phyloP scores from a whole-genome alignment of 92 coral and sea anemone genomes.

The Porites evermanni region DNA sequence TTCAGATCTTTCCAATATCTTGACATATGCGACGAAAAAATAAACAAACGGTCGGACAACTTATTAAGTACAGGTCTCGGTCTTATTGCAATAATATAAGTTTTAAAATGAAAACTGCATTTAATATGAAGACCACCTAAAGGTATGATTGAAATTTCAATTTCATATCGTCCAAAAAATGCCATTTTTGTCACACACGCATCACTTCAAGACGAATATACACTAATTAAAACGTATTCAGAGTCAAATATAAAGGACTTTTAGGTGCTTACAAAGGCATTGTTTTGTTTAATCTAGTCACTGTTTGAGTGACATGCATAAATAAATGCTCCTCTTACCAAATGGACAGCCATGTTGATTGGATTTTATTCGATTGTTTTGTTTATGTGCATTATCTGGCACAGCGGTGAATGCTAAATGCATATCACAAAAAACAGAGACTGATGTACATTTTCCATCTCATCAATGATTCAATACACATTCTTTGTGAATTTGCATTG shows the following conservation, averaged over 20 bases:
- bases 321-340: not conserved
- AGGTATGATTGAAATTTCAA: not conserved
- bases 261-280: not conserved
- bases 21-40: not conserved
- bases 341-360: not conserved
- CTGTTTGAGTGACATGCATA: not conserved
- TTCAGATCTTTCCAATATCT: not conserved
- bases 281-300: too few relatives aligned
- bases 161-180: too few relatives aligned
- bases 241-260: not conserved
- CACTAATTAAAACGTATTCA: too few relatives aligned
- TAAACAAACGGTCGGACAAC: not conserved
- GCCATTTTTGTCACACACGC: not conserved
- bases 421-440: too few relatives aligned
- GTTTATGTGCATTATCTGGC: not conserved
- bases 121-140: not conserved
- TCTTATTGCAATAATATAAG: too few relatives aligned
- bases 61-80: not conserved
- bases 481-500: not conserved
- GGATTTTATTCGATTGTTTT: too few relatives aligned
- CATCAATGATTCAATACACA: not conserved
- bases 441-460: not conserved
- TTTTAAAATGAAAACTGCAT: not conserved
- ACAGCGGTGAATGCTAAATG: not conserved
- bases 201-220: not conserved